Percentiles rank a stretch among this genome's conserved stretches.
Evolutionary conservation across 2,888 invertebrate genomes (phyloP).

Genomic region (Aleiodes alternator): DNA sequence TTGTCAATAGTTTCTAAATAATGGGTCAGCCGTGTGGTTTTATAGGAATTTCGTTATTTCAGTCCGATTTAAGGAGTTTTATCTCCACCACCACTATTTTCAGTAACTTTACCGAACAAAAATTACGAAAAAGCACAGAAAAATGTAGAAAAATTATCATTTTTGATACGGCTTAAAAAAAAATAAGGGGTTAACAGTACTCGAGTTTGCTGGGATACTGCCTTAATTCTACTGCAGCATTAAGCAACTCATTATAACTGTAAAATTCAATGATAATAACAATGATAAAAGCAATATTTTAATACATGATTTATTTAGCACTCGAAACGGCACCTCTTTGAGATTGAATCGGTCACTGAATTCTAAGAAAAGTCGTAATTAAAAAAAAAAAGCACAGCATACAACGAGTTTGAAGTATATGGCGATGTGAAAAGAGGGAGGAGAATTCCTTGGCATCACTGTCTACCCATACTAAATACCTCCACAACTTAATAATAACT

Average conservation of each 20-base stretch:
- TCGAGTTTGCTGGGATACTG: no score
- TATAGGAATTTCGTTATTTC: no score
- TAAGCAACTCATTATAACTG: slow-evolving; percentile 2
- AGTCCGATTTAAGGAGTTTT: no score
- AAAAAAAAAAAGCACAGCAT: slow-evolving; percentile 29
- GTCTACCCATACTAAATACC: neutral
- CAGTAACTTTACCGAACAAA: no score
- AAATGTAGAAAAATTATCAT: no score
- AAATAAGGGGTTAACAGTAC: no score
- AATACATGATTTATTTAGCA: slow-evolving; percentile 7
- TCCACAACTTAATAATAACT: slow-evolving; percentile 36
- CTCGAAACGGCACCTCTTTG: slow-evolving; percentile 22
- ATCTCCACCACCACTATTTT: no score
- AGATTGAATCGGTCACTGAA: slow-evolving; percentile 21
- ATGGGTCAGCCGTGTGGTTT: no score
- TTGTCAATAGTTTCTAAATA: no score
- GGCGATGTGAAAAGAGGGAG: slow-evolving; percentile 2
- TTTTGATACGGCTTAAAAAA: no score
- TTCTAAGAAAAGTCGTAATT: slow-evolving; percentile 33
- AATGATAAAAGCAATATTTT: neutral
- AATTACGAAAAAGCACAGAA: no score
- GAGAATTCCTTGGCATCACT: slow-evolving; percentile 43
- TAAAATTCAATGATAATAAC: neutral
- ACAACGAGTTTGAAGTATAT: slow-evolving; percentile 14
- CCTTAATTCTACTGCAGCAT: no score